Evolutionary conservation across 1,140 invertebrate species (phyloP).

Genomic region (Euborellia annulipes): DNA sequence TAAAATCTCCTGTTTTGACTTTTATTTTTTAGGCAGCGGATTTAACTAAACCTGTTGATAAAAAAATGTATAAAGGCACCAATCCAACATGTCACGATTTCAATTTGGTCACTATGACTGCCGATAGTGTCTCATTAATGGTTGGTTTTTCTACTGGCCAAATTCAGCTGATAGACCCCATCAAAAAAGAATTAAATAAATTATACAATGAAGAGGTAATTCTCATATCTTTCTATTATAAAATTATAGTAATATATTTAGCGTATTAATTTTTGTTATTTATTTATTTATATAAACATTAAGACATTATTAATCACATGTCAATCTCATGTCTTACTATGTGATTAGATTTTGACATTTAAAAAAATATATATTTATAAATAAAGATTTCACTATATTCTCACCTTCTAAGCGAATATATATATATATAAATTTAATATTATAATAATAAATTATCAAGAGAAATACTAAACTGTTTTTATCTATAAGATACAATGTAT

Average conservation of each 20-base stretch:
- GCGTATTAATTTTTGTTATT: not conserved
- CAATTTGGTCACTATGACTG: conserved; percentile 66
- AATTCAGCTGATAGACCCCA: conserved; percentile 93
- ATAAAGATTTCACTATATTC: too few relatives aligned
- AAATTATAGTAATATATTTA: not conserved
- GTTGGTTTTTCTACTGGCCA: conserved; percentile 96
- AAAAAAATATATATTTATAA: too few relatives aligned
- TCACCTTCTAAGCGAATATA: too few relatives aligned
- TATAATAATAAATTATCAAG: too few relatives aligned
- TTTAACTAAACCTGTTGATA: conserved; percentile 90
- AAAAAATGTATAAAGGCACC: conserved; percentile 95
- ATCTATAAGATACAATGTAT: too few relatives aligned
- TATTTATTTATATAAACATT: not conserved
- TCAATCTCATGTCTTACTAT: too few relatives aligned
- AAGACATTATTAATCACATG: too few relatives aligned
- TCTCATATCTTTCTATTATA: conserved; percentile 9
- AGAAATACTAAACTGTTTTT: too few relatives aligned
- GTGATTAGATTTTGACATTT: too few relatives aligned
- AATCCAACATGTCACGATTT: conserved; percentile 99
- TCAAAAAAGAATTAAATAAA: conserved; percentile 89
- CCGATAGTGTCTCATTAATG: conserved; percentile 69
- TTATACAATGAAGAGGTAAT: conserved; percentile 95
- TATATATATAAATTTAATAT: too few relatives aligned
- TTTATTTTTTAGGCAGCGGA: conserved; percentile 60
- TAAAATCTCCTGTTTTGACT: conserved; percentile 9